Evolutionary conservation across 2,113 vertebrate species (phyloP).

Genomic region (Pituophis catenifer): DNA sequence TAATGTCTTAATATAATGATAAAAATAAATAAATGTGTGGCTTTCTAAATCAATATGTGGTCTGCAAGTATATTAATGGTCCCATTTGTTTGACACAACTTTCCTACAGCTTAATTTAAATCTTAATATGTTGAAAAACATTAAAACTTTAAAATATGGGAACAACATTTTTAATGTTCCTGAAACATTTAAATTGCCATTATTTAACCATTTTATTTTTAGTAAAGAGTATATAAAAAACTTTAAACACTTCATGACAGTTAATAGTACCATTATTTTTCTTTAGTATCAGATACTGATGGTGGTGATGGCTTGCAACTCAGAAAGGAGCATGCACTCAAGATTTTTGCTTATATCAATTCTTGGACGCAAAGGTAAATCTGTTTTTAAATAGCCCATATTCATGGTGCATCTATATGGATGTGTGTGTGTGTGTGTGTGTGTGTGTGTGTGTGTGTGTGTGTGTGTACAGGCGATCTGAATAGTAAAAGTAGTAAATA

Average conservation of each 20-base stretch:
- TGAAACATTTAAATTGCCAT: accelerated
- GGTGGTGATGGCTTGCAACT: slow-evolving; percentile 93
- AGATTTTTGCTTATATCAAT: slow-evolving; percentile 98
- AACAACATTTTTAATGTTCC: background rate
- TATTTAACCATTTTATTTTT: background rate
- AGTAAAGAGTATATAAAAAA: background rate
- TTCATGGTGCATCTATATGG: background rate
- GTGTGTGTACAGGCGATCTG: background rate
- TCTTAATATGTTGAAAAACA: background rate
- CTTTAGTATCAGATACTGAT: slow-evolving; percentile 94
- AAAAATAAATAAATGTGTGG: background rate
- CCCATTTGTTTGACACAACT: background rate
- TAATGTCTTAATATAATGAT: background rate
- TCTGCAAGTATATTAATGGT: background rate
- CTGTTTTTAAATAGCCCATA: slow-evolving; percentile 4
- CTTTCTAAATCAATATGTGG: background rate
- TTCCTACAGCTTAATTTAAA: background rate
- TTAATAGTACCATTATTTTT: slow-evolving; percentile 40
- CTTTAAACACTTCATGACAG: background rate
- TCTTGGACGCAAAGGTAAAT: slow-evolving; percentile 98
- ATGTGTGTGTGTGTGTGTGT: background rate
- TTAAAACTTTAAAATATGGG: background rate
- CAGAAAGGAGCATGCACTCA: slow-evolving; percentile 98
- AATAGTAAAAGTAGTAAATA: background rate
- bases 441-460: background rate